Conservation (phyloP, 1,140 invertebrate species). For the Diabrotica virgifera region DNA sequence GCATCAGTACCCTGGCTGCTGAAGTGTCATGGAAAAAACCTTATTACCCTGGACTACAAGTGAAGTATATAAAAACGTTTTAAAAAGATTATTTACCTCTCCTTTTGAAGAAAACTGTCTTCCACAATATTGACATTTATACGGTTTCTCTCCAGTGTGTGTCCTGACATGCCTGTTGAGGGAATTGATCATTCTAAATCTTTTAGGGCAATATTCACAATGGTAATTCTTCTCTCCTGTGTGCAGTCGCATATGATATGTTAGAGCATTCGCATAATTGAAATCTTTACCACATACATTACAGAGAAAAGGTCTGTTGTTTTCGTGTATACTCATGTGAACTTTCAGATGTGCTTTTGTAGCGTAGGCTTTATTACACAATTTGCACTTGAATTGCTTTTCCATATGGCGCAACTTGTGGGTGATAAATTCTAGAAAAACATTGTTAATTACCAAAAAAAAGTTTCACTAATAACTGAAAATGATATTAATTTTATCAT, state of each 20-base stretch:
- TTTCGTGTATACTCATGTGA: constrained; percentile 23
- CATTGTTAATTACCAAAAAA: neutral
- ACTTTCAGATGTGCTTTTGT: constrained; percentile 24
- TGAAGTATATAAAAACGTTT: no score
- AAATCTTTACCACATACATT: constrained; percentile 30
- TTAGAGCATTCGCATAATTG: constrained; percentile 23
- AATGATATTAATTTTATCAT: no score
- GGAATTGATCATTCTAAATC: constrained; percentile 50
- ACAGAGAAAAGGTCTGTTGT: constrained; percentile 23
- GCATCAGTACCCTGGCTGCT: no score
- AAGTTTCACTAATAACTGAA: no score
- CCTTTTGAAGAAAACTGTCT: constrained; percentile 31
- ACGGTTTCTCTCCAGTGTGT: constrained; percentile 42
- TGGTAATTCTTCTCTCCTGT: constrained; percentile 52
- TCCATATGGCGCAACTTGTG: constrained; percentile 12
- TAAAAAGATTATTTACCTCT: constrained; percentile 35
- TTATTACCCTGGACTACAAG: no score
- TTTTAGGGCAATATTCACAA: constrained; percentile 56
- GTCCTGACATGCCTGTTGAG: constrained; percentile 46
- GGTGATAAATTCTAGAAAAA: constrained; percentile 9
- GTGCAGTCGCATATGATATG: constrained; percentile 31
- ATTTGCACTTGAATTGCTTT: constrained; percentile 33
- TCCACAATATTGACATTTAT: constrained; percentile 40
- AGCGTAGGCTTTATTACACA: constrained; percentile 46
- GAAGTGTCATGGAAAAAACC: no score